phyloP scores from a whole-genome alignment of 2,888 invertebrate genomes.

The Meganola albula region DNA sequence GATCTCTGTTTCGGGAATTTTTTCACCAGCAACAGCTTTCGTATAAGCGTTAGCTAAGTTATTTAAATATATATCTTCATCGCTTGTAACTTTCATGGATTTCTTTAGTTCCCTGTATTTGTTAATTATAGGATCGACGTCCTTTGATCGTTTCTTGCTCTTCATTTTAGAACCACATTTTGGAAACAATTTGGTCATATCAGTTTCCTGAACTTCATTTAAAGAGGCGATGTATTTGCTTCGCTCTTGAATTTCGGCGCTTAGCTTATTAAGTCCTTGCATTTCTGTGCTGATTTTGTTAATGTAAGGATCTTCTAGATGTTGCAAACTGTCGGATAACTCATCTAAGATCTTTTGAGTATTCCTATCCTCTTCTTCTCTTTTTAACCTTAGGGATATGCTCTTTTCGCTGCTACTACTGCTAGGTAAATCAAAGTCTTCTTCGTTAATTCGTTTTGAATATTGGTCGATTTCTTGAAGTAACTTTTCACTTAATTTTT shows the following conservation, averaged over 20 bases:
- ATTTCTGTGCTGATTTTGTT: constrained; percentile 78
- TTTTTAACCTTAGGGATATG: constrained; percentile 70
- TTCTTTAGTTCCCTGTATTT: constrained; percentile 70
- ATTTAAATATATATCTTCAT: constrained; percentile 63
- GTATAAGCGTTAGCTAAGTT: constrained; percentile 68
- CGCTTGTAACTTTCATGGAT: constrained; percentile 64
- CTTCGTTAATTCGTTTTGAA: constrained; percentile 72
- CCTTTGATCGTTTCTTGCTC: constrained; percentile 70
- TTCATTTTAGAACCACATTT: constrained; percentile 71
- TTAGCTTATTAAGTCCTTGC: constrained; percentile 75
- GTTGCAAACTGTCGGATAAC: constrained; percentile 70
- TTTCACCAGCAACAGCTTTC: constrained; percentile 54
- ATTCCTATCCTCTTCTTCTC: constrained; percentile 68
- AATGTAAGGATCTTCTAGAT: constrained; percentile 79
- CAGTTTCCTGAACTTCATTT: constrained; percentile 70
- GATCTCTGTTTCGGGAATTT: constrained; percentile 53
- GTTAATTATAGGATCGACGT: constrained; percentile 70
- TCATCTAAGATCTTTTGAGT: constrained; percentile 70
- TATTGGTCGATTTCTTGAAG: constrained; percentile 85
- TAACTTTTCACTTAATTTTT: constrained; percentile 88
- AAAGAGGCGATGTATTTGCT: constrained; percentile 76
- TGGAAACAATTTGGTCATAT: constrained; percentile 66
- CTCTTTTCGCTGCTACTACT: constrained; percentile 73
- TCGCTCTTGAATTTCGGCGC: constrained; percentile 77
- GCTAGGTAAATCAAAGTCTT: constrained; percentile 71